Evolutionary conservation across 2,888 invertebrate genomes (phyloP).

Genomic region (Gisinianus flammeolus): DNA sequence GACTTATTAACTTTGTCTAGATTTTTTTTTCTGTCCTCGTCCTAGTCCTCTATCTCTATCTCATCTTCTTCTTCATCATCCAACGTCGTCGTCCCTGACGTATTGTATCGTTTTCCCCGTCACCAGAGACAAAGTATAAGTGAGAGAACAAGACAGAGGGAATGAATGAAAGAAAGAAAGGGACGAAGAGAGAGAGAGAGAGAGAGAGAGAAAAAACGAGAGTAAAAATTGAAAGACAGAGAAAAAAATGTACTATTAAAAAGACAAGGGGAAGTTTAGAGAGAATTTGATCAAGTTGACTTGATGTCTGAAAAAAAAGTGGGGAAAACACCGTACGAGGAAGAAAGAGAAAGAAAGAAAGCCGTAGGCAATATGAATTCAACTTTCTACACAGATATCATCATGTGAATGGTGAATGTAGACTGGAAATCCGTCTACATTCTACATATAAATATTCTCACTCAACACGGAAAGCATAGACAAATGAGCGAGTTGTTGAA

Average conservation of each 20-base stretch:
- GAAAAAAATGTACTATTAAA: conserved; percentile 14
- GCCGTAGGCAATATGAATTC: neutral
- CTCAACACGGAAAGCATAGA: too few relatives aligned
- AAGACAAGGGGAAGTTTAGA: neutral
- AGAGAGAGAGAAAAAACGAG: too few relatives aligned
- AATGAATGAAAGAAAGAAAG: neutral
- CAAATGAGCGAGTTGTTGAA: too few relatives aligned
- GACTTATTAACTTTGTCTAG: conserved; percentile 15
- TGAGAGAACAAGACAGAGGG: neutral
- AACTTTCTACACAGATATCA: too few relatives aligned
- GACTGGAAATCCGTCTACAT: neutral
- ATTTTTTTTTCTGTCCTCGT: conserved; percentile 4
- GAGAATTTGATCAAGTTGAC: conserved; percentile 13
- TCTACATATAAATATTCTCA: neutral
- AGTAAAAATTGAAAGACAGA: too few relatives aligned
- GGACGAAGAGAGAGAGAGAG: conserved; percentile 6
- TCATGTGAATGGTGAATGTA: neutral
- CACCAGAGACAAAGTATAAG: neutral
- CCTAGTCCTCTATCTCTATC: neutral
- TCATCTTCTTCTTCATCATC: neutral
- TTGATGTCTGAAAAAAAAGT: neutral
- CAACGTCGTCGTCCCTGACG: too few relatives aligned
- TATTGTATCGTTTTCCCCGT: neutral
- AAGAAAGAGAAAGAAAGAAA: neutral
- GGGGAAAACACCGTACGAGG: neutral